Conservation (phyloP, 2,113 vertebrate species). For the Megaptera novaeangliae region DNA sequence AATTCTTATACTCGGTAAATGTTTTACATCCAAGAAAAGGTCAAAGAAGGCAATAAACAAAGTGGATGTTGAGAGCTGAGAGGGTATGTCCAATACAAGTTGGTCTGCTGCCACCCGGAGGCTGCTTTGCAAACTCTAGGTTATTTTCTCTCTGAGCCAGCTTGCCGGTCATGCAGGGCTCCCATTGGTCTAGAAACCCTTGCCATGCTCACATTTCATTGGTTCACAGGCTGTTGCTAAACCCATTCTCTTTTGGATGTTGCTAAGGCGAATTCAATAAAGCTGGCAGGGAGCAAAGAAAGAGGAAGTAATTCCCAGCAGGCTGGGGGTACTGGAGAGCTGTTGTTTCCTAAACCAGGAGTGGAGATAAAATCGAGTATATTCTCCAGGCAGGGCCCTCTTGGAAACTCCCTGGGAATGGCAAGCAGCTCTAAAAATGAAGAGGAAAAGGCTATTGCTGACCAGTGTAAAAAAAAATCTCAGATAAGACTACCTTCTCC, state of each 20-base stretch:
- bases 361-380: slow-evolving; percentile 7
- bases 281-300: slow-evolving; percentile 22
- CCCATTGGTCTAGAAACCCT: slow-evolving; percentile 59
- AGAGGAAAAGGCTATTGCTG: background rate
- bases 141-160: background rate
- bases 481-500: background rate
- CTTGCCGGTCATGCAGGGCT: background rate
- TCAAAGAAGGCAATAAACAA: background rate
- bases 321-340: background rate
- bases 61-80: background rate
- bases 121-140: slow-evolving; percentile 23
- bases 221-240: slow-evolving; percentile 47
- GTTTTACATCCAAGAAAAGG: background rate
- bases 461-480: background rate
- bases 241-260: slow-evolving; percentile 52
- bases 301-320: slow-evolving; percentile 49
- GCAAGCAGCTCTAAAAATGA: background rate
- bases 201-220: slow-evolving; percentile 55
- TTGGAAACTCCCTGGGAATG: background rate
- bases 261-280: slow-evolving; percentile 61
- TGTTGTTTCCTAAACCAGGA: slow-evolving; percentile 35
- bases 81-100: background rate
- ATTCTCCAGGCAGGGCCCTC: background rate
- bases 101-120: slow-evolving; percentile 63
- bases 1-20: background rate